A percentile compares a stretch with the other conserved stretches of the same genome.
Evolutionary conservation across 1,140 invertebrate genomes (phyloP).

Genomic region (Eurosta solidaginis): DNA sequence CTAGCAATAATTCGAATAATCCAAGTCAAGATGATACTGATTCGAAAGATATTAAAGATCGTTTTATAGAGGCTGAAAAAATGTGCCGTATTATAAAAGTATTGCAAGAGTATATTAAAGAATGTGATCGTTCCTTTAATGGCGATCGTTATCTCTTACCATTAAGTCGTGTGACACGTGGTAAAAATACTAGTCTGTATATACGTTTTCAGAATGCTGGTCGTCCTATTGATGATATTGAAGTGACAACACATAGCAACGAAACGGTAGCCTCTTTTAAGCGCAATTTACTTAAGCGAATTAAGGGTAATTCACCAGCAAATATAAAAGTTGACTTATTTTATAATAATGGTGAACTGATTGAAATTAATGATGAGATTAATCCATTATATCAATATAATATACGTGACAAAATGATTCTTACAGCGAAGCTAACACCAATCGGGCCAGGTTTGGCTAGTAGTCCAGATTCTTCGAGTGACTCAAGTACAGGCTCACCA

Average conservation of each 20-base stretch:
- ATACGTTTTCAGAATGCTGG: constrained; percentile 90
- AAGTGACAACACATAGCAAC: constrained; percentile 91
- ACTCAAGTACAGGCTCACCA: constrained; percentile 70
- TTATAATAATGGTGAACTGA: constrained; percentile 80
- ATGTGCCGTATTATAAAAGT: constrained; percentile 95
- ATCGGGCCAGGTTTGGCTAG: constrained; percentile 81
- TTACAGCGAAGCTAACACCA: constrained; percentile 85
- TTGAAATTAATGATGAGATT: constrained; percentile 86
- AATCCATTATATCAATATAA: constrained; percentile 87
- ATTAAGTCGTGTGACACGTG: constrained; percentile 72
- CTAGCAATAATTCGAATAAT: constrained; percentile 45
- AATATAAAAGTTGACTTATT: constrained; percentile 89
- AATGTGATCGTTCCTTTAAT: constrained; percentile 91
- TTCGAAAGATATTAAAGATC: constrained; percentile 54
- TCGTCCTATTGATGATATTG: constrained; percentile 88
- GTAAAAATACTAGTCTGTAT: constrained; percentile 85
- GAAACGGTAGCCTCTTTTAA: constrained; percentile 71
- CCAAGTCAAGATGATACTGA: constrained; percentile 52
- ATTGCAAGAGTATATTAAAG: constrained; percentile 92
- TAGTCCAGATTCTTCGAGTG: constrained; percentile 72
- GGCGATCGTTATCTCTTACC: constrained; percentile 84
- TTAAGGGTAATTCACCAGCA: constrained; percentile 68
- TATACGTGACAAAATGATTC: constrained; percentile 88
- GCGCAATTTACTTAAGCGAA: constrained; percentile 72
- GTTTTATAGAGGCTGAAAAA: constrained; percentile 75